Conservation (phyloP, 2,797 vertebrate species). For the Ambastaia sidthimunki region DNA sequence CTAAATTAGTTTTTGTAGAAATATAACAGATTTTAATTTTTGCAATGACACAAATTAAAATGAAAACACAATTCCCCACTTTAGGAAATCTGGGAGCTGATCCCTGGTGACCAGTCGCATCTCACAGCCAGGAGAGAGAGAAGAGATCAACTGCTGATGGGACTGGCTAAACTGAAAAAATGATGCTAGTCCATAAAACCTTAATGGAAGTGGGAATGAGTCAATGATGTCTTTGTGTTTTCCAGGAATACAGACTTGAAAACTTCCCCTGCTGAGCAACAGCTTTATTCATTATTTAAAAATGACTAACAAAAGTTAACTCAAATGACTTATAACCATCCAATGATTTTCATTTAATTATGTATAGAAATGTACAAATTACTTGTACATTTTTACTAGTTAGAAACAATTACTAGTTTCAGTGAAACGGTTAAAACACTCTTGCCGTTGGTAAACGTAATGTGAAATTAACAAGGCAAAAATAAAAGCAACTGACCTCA, state of each 20-base stretch:
- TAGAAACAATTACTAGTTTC: not conserved
- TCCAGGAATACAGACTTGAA: not conserved
- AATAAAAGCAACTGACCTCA: not conserved
- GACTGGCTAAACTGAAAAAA: constrained; percentile 86
- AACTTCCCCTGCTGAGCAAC: not conserved
- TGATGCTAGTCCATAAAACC: constrained; percentile 49
- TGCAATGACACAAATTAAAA: not conserved
- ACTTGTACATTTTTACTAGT: too few species aligned
- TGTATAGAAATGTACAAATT: not conserved
- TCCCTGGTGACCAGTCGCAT: constrained; percentile 80
- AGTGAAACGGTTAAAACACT: not conserved
- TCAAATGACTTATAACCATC: not conserved
- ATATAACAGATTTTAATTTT: not conserved
- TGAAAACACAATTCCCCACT: not conserved
- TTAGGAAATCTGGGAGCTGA: constrained; percentile 86
- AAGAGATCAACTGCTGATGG: constrained; percentile 85
- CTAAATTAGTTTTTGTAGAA: not conserved
- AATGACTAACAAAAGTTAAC: not conserved
- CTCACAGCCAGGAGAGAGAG: constrained; percentile 83
- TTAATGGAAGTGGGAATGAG: not conserved
- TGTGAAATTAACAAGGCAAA: constrained; percentile 24
- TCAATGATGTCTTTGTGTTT: constrained; percentile 10
- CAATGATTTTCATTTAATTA: constrained; percentile 2
- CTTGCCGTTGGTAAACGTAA: not conserved
- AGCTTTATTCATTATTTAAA: not conserved